These are phyloP conservation scores for Bolinopsis microptera DNA, from an alignment of 37 sponge, comb jelly and placozoan genomes.

Conservation along the genomic window DNA sequence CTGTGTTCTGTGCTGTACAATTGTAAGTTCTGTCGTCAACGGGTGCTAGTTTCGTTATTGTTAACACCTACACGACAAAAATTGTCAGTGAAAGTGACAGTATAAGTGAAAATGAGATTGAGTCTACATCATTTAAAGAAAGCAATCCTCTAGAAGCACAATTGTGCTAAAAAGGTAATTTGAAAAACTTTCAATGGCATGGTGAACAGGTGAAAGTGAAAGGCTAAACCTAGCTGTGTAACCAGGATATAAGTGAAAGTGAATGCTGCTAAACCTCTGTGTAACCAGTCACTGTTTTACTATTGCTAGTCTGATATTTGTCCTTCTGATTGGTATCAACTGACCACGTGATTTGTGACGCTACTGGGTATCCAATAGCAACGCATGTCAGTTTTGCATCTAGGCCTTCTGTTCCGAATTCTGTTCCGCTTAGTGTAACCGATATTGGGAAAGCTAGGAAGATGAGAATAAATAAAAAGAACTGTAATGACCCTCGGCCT, in stretches of 20 bases:
- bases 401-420: not conserved
- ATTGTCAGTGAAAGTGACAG: not conserved
- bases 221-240: too few species aligned
- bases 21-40: not conserved
- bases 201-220: too few species aligned
- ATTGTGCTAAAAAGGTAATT: too few species aligned
- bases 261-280: not conserved
- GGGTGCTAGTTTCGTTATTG: not conserved
- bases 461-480: too few species aligned
- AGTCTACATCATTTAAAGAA: too few species aligned
- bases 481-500: too few species aligned
- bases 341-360: not conserved
- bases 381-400: slow-evolving; percentile 21
- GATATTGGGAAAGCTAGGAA: not conserved
- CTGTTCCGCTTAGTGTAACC: not conserved
- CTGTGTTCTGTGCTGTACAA: not conserved
- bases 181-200: too few species aligned
- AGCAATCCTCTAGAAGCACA: too few species aligned
- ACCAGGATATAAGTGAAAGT: too few species aligned
- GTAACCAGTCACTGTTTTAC: not conserved
- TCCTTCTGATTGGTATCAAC: not conserved
- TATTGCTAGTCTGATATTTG: not conserved
- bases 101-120: not conserved
- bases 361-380: slow-evolving; percentile 16
- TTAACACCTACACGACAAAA: slow-evolving; percentile 2